Base-by-base conservation (phyloP, 2,797 vertebrate genomes). In the Peromyscus aztecus region DNA sequence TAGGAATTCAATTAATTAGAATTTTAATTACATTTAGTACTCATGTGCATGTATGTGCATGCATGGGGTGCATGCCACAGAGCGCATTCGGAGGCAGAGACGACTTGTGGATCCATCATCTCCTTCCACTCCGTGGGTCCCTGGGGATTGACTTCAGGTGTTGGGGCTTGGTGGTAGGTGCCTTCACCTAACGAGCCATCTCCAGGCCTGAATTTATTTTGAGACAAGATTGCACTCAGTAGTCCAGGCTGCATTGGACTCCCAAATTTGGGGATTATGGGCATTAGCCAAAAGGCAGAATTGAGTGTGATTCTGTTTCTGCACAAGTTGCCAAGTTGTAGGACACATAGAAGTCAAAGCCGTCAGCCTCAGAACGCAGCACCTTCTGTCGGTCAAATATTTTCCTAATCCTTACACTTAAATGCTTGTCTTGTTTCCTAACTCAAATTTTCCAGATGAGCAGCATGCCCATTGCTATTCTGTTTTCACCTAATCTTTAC, bases 381-480 rank as follows among this genome's bases (percentile, higher is more conserved):
- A 57, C n/a, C 49, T 55, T 71, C 84, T 71, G 63, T 19, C 80
- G 59, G 92, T 90, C 65, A 40, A 59, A 52, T 43, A 57, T 46
- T 89, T 91, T 71, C 61, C 55, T 76, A 10, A 88, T 81, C 52
- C 80, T 55, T 19, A 6, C 65, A 19, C 82, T 19, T 83, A 73
- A 69, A 43, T 19, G 93, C 16, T 19, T 77, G 57, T 82, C 63
- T 85, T 71, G 27, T 78, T 94, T 73, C 82, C 89, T 76, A 69
- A 83, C 31, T 95, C 59, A 73, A 49, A 57, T 84, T 90, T 90
- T 80, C 78, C 57, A 34, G 49, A 90, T 75, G 49, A 63, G 19
- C 43, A n/a, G 14, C 63, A 12, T 46, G 6, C 63, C 84, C 43
- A 37, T 63, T 46, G 29, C 12, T 24, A 37, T 89, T 83, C 40